These are phyloP conservation scores for Yponomeuta malinellus DNA, from an alignment of 2,888 invertebrate genomes.

Conservation along the genomic window DNA sequence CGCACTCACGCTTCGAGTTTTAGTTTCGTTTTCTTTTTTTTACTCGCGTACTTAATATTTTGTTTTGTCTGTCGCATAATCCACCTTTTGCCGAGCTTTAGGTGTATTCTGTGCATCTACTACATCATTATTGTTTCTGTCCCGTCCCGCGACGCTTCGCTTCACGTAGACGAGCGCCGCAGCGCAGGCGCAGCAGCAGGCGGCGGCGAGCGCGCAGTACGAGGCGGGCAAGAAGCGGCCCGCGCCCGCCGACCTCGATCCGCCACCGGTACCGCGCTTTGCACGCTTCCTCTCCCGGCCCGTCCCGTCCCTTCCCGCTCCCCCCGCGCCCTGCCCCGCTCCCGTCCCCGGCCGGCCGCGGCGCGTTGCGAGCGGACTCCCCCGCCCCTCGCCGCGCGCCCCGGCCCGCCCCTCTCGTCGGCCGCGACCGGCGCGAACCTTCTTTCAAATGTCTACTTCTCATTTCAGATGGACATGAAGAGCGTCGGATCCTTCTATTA, in stretches of 20 bases:
- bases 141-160: constrained; percentile 76
- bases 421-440: constrained; percentile 23
- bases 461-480: constrained; percentile 96
- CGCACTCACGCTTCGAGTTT: constrained; percentile 74
- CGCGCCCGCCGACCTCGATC: constrained; percentile 77
- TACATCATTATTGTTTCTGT: constrained; percentile 76
- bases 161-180: constrained; percentile 74
- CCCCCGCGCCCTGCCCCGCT: constrained; percentile 27
- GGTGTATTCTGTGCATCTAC: constrained; percentile 76
- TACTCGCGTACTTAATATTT: constrained; percentile 20
- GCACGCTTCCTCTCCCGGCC: constrained; percentile 74
- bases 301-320: constrained; percentile 47
- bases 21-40: constrained; percentile 39
- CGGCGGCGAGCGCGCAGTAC: constrained; percentile 79
- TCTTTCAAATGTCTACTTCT: constrained; percentile 62
- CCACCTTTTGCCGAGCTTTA: constrained; percentile 73
- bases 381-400: constrained; percentile 33
- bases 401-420: constrained; percentile 32
- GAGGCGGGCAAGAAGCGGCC: constrained; percentile 96
- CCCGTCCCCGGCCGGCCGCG: constrained; percentile 32
- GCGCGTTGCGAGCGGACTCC: constrained; percentile 31
- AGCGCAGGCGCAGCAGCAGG: constrained; percentile 69
- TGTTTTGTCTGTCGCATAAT: constrained; percentile 71
- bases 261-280: constrained; percentile 93
- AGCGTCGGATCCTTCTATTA: constrained; percentile 97